Evolutionary conservation across 2,888 invertebrate species (phyloP), one percentile per base, ranked within the genome.

Genomic region (Eupithecia vulgata): DNA sequence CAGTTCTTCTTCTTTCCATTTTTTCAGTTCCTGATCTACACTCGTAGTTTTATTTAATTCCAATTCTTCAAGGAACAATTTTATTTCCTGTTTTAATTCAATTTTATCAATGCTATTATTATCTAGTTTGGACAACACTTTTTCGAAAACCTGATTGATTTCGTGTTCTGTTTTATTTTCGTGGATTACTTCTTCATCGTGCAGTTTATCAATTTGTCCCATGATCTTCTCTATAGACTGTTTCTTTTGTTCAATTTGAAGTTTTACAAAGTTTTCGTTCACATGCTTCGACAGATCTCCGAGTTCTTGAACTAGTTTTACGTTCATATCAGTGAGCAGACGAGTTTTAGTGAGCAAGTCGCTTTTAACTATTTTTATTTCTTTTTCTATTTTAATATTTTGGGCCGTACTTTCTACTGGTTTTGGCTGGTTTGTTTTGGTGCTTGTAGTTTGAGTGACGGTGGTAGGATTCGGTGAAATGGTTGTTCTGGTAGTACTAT

Each of bases 281-380:
- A 89, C 79, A 34, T 86, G 84, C 40, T 78, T 79, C 8, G 90
- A 85, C 65, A 92, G 81, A 52, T 87, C 87, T 35, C 85, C 82
- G 12, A 92, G 79, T 81, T 91, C 87, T 40, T 82, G 79, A 71
- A 83, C 86, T 15, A 93, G 74, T 76, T 89, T 79, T 40, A 73
- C 67, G 78, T 84, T 88, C 48, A 91, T 84, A 78, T 85, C 83
- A 42, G 79, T 79, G 67, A 92, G 82, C 30, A 83, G 84, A 76
- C 85, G 80, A 7, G 87, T 85, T 81, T 90, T 87, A 52, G 83
- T 80, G 71, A 85, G 80, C 0, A 91, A 74, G 30, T 78, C 78
- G 70, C 74, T 79, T 76, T 87, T 84, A 52, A 87, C 78, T 67
- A 74, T 79, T 73, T 81, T 72, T 45, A 87, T 59, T 57, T 77